Base-by-base conservation (phyloP, 2,797 vertebrate genomes). In the Zenarchopterus dispar region DNA sequence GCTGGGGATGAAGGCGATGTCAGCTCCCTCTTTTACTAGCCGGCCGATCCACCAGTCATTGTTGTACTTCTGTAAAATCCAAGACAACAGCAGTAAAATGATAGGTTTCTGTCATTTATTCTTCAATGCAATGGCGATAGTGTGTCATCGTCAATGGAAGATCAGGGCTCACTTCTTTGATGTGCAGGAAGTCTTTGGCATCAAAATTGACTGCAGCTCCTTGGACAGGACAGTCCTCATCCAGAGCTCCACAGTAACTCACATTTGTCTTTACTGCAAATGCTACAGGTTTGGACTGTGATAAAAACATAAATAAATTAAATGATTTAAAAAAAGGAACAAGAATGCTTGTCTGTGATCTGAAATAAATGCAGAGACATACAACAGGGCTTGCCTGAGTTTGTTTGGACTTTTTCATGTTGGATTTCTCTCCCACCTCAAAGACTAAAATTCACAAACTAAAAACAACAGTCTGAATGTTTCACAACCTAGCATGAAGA, bases 141-240 rank as follows among this genome's bases (percentile, higher is more conserved):
- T 24, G 33, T 4, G 2, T 53, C 16, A 11, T 8, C 5, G 39
- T 13, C 9, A 22, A 1, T 11, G 5, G 5, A 16, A 23, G 4
- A 18, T 17, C 6, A 50, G 4, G 17, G 55, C 89, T 94, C 82
- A 98, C 97, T 95, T 98, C 97, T 93, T 98, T 98, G 93, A 98
- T 98, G 92, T 98, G 97, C 91, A 98, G 94, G 91, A 98, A 98
- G 91, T 98, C 97, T 96, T 97, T 98, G 95, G 96, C 95, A 94
- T 98, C 97, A 10, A 98, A 98, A 87, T 97, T 97, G 92, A 98
- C 96, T 86, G 96, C 97, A 72, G 96, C 94, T 90, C 96, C 97
- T 88, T 97, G 97, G 89, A 98, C 95, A 1, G 97, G 97, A 89
- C 96, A 97, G 88, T 97, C 97, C 89, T 98, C 97, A 33, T 98